A percentile compares a stretch with the other conserved stretches of the same genome.
Evolutionary conservation across 2,797 vertebrate species (phyloP).

Genomic region (Lithobates sylvaticus): DNA sequence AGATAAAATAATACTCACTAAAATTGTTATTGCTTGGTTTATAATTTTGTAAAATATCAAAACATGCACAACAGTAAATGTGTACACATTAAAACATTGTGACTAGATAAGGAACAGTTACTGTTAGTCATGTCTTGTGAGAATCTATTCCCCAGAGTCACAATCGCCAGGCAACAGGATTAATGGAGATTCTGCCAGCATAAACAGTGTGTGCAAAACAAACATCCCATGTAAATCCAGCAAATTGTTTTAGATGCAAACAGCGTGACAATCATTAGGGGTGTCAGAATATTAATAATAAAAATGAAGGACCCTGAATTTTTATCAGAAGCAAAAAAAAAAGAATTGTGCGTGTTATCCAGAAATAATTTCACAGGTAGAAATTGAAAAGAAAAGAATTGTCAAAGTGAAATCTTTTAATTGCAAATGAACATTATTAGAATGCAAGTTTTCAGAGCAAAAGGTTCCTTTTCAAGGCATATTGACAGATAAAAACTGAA

Average conservation of each 20-base stretch:
- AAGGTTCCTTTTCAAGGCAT: neutral
- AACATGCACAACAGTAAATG: neutral
- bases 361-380: neutral
- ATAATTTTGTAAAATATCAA: neutral
- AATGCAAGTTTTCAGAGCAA: neutral
- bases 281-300: neutral
- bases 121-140: conserved; percentile 8
- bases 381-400: neutral
- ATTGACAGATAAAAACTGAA: neutral
- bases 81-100: neutral
- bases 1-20: neutral
- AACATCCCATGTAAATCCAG: neutral
- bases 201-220: conserved; percentile 14
- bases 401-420: neutral
- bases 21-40: neutral
- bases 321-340: neutral
- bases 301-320: neutral
- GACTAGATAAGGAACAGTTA: conserved; percentile 14
- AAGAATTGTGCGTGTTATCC: neutral
- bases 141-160: neutral
- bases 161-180: conserved; percentile 3
- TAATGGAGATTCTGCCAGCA: conserved; percentile 7
- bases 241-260: neutral
- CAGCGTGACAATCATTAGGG: neutral
- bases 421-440: neutral